Percentiles rank a stretch among this genome's conserved stretches.
Conservation (phyloP, 2,113 vertebrate genomes). For the Anseranas semipalmata region DNA sequence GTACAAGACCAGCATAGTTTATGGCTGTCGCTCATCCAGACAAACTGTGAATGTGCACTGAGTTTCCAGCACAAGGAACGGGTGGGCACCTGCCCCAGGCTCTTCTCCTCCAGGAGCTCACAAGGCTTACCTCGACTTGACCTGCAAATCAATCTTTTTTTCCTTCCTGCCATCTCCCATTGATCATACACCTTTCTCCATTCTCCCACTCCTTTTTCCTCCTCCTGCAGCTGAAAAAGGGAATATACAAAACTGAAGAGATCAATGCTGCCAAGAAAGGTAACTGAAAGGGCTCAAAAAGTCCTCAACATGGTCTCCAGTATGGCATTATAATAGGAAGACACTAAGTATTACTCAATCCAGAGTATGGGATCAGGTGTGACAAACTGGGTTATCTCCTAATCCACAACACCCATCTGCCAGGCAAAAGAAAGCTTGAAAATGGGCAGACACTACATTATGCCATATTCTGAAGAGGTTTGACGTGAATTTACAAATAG, state of each 20-base stretch:
- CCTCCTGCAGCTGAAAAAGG: not conserved
- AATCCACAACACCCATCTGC: not conserved
- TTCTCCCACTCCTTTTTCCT: not conserved
- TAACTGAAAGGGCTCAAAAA: not conserved
- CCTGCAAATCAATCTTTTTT: not conserved
- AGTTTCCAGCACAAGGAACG: not conserved
- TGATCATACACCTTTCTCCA: not conserved
- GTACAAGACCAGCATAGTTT: not conserved
- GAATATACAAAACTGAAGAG: not conserved
- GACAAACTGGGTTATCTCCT: not conserved
- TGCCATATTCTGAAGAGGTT: not conserved
- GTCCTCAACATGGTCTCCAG: not conserved
- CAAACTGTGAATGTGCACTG: not conserved
- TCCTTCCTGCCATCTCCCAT: not conserved
- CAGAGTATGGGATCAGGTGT: not conserved
- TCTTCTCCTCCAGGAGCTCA: not conserved
- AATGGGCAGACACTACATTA: not conserved
- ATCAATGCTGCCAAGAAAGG: not conserved
- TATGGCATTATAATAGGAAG: not conserved
- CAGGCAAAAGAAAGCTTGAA: not conserved
- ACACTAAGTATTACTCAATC: not conserved
- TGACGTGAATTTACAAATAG: not conserved
- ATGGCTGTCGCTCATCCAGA: not conserved
- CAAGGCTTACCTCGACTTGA: not conserved
- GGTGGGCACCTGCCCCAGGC: not conserved